Base-by-base conservation (phyloP, 2,888 invertebrate genomes). In the Petrolisthes cinctipes region DNA sequence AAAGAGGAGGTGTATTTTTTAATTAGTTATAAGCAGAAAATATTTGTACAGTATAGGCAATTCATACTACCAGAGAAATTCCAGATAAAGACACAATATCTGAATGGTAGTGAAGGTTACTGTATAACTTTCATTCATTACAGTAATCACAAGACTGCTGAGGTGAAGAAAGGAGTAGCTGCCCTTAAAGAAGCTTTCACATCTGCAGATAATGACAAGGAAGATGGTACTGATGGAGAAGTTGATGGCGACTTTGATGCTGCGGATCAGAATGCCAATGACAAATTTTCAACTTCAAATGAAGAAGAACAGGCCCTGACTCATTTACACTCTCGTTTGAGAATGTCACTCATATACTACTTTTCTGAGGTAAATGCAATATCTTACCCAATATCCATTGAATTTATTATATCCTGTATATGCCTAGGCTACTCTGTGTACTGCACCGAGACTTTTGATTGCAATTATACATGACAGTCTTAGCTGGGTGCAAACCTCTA, bases 281-380 rank as follows among this genome's bases (percentile, higher is more conserved):
- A 37, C 37, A 37, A 37, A 37, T 37, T 37, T 37, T 37, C 37
- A 37, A 37, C 37, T 37, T 37, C 37, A 37, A 37, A 37, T 37
- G 37, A 37, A 37, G 37, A 14, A 23, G 9, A 17, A 71, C n/a
- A 68, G 51, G 71, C 82, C 1, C 14, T 6, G 5, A 14, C 57
- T 20, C 17, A 82, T 14, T 54, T 82, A 37, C 82, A 82, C 14
- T 82, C 82, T 6, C 68, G 82, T 17, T 5, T 82, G 17, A 51
- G 53, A 0, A 71, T 82, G 71, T 9, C 71, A 17, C n/a, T 71
- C 17, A 23, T 53, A 4, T 71, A 82, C 54, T 68, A 51, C 51
- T 37, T 71, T 82, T 73, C 75, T 11, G 54, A 75, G 75, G 75
- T 83, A 54, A 56, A 23, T 75, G 9, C 3, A 5, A 9, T 23